Evolutionary conservation across 2,113 vertebrate species (phyloP).

Genomic region (Turnix velox): DNA sequence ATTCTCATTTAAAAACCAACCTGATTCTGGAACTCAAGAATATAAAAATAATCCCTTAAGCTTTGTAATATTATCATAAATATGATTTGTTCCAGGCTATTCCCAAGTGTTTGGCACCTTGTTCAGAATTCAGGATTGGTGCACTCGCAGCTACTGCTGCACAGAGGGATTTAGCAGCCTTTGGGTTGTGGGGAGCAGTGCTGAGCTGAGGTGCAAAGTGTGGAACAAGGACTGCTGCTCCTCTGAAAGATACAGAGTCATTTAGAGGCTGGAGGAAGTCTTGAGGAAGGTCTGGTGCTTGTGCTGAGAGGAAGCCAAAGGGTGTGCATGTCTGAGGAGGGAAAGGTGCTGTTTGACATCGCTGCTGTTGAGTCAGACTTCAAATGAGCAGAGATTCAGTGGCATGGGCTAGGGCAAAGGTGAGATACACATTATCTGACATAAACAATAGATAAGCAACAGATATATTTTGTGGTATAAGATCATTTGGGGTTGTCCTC

Average conservation of each 20-base stretch:
- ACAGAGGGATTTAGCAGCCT: not conserved
- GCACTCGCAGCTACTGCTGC: not conserved
- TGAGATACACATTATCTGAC: not conserved
- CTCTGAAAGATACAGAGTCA: fast-evolving
- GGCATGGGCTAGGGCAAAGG: not conserved
- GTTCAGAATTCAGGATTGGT: not conserved
- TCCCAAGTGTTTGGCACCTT: not conserved
- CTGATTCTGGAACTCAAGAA: not conserved
- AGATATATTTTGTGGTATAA: not conserved
- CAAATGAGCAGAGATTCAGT: fast-evolving
- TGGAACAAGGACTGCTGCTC: not conserved
- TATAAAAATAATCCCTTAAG: not conserved
- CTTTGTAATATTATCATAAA: not conserved
- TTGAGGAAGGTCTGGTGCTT: not conserved
- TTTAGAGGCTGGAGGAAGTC: not conserved
- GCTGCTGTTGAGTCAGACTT: not conserved
- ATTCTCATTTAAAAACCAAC: not conserved
- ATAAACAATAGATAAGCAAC: not conserved
- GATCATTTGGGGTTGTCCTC: not conserved
- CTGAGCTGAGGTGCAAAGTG: not conserved
- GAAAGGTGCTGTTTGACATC: too few relatives aligned
- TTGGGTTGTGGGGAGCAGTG: fast-evolving
- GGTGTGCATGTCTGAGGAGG: fast-evolving
- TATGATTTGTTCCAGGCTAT: not conserved
- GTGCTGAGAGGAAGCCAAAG: not conserved